Evolutionary conservation across 2,113 vertebrate genomes (phyloP).

Genomic region (Ovibos moschatus): DNA sequence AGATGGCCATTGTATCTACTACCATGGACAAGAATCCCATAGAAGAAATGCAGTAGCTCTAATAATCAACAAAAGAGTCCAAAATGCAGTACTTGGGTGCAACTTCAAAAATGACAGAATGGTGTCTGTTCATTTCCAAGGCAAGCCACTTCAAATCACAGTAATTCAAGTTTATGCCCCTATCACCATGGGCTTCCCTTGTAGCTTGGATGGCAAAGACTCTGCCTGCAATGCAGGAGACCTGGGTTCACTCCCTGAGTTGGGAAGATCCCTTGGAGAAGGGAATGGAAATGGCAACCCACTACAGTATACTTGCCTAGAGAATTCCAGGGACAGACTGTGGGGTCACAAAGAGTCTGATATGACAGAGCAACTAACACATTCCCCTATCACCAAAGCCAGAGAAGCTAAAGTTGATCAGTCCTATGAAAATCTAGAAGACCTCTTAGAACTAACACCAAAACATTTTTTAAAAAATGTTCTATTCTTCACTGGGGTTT

Average conservation of each 20-base stretch:
- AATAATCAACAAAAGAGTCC: not conserved
- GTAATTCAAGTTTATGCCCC: not conserved
- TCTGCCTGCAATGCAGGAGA: not conserved
- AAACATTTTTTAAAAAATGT: not conserved
- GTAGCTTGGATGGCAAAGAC: not conserved
- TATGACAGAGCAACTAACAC: not conserved
- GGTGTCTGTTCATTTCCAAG: not conserved
- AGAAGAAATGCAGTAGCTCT: not conserved
- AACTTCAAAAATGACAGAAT: not conserved
- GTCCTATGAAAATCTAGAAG: not conserved
- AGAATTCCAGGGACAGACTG: not conserved
- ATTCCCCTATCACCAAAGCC: not conserved
- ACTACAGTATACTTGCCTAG: not conserved
- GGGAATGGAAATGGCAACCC: not conserved
- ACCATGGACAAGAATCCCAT: not conserved
- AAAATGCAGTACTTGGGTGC: not conserved
- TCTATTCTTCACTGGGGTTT: not conserved
- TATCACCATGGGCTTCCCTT: not conserved
- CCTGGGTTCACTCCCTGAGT: not conserved
- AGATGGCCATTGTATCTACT: not conserved
- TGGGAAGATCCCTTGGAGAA: not conserved
- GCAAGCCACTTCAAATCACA: not conserved
- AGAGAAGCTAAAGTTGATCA: not conserved
- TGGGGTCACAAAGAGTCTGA: not conserved
- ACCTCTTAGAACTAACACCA: not conserved